Evolutionary conservation across 1,140 invertebrate species (phyloP), one percentile per base, ranked within the genome.

Genomic region (Lepidurus couesii): DNA sequence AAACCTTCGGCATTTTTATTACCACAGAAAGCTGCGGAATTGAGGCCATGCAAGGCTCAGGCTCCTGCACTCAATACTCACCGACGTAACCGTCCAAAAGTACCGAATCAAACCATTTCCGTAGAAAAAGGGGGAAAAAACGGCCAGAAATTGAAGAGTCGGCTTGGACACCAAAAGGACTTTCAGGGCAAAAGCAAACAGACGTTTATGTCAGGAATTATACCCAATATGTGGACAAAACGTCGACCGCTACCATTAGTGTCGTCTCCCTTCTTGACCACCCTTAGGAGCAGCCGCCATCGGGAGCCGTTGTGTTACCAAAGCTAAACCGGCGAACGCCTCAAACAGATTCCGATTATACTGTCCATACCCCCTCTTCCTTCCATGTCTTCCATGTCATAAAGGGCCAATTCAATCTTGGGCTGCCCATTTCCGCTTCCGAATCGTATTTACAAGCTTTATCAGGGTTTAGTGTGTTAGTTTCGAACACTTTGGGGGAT

Each of bases 171-270:
- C 16, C 53, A 7, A 21, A 65, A 65, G 21, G 16, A 21, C 53
- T 13, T 13, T 65, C 8, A 21, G 16, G 7, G 21, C 53, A 13
- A 65, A 34, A 65, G 53, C 53, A 65, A 65, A 65, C 53, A 65
- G 16, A 65, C 53, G 13, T 16, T 65, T 9, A 65, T 21, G 53
- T 65, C 21, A 3, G 53, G 53, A 21, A 65, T 65, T 65, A 21
- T 21, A 65, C 53, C 53, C 53, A 9, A 65, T n/a, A n/a, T 65
- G 53, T 65, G 53, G 53, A 65, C 53, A 65, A 65, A 65, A 21
- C 21, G 53, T 34, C 53, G 53, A 65, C 53, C 53, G 21, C 53
- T 16, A 4, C 53, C 13, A 65, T 65, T 65, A 65, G 53, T 65
- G 53, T 65, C 53, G 53, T 34, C 34, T 4, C 34, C 34, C 53